Base-by-base conservation (phyloP, 2,797 vertebrate species). In the Acanthis flammea region DNA sequence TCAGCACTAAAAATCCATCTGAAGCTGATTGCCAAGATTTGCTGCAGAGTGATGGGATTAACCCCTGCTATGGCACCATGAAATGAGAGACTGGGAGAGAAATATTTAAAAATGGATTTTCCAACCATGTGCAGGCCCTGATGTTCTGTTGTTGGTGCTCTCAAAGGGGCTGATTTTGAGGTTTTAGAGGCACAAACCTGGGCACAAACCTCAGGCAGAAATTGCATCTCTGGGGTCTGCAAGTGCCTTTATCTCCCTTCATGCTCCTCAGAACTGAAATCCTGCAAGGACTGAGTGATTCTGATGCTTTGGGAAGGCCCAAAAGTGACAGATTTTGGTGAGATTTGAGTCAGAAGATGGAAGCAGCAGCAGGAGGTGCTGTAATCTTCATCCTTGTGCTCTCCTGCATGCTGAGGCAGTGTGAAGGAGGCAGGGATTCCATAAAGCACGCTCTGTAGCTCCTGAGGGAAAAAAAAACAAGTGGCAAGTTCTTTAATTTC, bases 161-260 rank as follows among this genome's bases (percentile, higher is more conserved):
- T 58, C 48, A 67, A 30, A 67, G 10, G 8, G 44, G 12, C 68
- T 45, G 63, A 67, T 80, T 79, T 44, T 23, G 68, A 27, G 63
- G 22, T 12, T 92, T 62, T 16, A 48, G 42, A 47, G 19, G 19
- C 6, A 48, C 10, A 19, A 24, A 54, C 3, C 15, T 27, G 61
- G 67, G 22, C 17, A 67, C 11, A 37, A 37, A 37, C 24, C n/a
- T 19, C 25, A n/a, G 25, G 54, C 58, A 72, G 58, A 5, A 62
- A 19, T 27, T 48, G 28, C 44, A 24, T 7, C 68, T 48, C 63
- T 58, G 62, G 8, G 25, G 53, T 35, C 28, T 66, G 63, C 31
- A 25, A 23, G 15, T 0, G 1, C 22, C 14, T 55, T 21, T 14
- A 4, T 17, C 9, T 44, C 39, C 31, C 7, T 47, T 68, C 1